Base-by-base conservation (phyloP, 2,113 vertebrate species). In the Myrmophylax atrothorax region DNA sequence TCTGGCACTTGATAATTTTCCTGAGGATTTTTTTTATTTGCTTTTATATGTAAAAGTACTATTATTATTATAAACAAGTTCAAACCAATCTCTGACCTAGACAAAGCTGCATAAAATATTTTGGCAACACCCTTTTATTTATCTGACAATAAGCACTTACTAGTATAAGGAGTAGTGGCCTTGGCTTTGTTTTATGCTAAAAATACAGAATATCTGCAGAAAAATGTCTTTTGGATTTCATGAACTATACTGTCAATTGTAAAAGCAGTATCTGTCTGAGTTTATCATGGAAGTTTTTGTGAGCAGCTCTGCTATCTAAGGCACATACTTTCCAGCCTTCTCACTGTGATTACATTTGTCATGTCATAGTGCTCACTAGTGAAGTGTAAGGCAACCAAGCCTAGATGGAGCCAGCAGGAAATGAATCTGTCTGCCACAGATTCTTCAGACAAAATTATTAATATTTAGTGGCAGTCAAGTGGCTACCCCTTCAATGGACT, bases 391-490 rank as follows among this genome's bases (percentile, higher is more conserved):
- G 73, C 26, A 33, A 91, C 72, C 72, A 89, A 94, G 86, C 87
- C 85, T 50, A 72, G 50, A 73, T 87, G 90, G 97, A 97, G 97
- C 97, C 97, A 89, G 83, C 81, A 84, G 76, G 95, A 97, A 97
- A 96, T 96, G 76, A 95, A 97, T 97, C 92, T 46, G 90, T 97
- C 97, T 97, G 92, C 93, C 90, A 91, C 84, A 89, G 90, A 94
- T 92, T 82, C 84, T 96, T 96, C 83, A 95, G 96, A 96, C 87
- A 95, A 95, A 97, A 96, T 97, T 95, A 96, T 95, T 96, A 94
- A 97, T 91, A 89, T 83, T 96, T 94, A 91, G 91, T 86, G 67
- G 94, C 77, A 93, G 96, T 58, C 47, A 93, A 95, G 91, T 94
- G 90, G 79, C 88, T 93, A 38, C 33, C 47, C 76, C 91, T 87